These are phyloP conservation scores for Gnatocerus cornutus DNA, from an alignment of 2,888 invertebrate genomes.

Conservation along the genomic window DNA sequence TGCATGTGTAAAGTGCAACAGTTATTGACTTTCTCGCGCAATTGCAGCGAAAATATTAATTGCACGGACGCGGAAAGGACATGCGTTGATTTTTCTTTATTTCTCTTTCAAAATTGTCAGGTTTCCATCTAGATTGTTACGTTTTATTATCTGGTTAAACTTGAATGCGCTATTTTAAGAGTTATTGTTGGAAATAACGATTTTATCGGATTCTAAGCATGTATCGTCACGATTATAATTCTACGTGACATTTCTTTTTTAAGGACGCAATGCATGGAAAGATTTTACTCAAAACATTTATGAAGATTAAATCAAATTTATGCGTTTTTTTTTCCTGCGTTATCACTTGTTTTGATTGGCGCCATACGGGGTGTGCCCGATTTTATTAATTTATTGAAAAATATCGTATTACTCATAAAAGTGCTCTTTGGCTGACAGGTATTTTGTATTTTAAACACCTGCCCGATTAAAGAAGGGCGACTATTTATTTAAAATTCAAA, in stretches of 20 bases:
- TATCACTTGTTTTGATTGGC: background rate
- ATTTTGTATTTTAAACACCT: conserved; percentile 2
- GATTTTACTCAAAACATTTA: background rate
- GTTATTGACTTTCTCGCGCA: conserved; percentile 33
- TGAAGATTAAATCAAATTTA: conserved; percentile 20
- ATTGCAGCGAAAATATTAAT: conserved; percentile 11
- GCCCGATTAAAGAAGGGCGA: background rate
- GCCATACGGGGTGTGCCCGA: background rate
- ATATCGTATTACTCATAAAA: conserved; percentile 1
- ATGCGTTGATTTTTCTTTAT: conserved; percentile 19
- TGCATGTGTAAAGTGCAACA: conserved; percentile 30
- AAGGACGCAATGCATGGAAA: background rate
- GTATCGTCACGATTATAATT: background rate
- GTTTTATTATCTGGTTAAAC: conserved; percentile 42
- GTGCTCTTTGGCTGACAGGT: background rate
- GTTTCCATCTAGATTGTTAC: conserved; percentile 9
- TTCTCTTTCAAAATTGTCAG: conserved; percentile 12
- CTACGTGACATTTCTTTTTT: conserved; percentile 1
- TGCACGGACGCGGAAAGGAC: conserved; percentile 34
- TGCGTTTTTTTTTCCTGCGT: conserved; percentile 11
- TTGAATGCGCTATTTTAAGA: conserved; percentile 29
- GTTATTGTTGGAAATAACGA: conserved; percentile 15
- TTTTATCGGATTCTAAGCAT: conserved; percentile 20
- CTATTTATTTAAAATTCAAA: background rate
- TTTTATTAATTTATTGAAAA: conserved; percentile 6